Evolutionary conservation across 2,888 invertebrate species (phyloP), one percentile per base, ranked within the genome.

Genomic region (Meloe dianella): DNA sequence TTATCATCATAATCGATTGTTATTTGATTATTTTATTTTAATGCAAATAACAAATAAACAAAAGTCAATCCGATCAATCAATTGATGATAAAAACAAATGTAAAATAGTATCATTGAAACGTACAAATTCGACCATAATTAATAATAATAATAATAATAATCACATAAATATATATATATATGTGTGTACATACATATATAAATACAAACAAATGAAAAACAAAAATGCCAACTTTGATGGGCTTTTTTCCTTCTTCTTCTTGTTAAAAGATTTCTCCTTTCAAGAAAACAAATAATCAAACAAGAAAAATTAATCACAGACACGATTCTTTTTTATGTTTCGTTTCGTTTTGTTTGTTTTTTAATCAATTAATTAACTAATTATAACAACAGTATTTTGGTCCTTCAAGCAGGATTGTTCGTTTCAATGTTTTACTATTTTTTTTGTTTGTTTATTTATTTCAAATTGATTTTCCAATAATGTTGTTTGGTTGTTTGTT

Each of bases 401-500:
- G 32, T 32, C 32, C 29, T 29, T 29, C 29, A 6, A 29, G 29
- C 29, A 5, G 29, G n/a, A 38, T 38, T 38, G 38, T 38, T n/a
- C 38, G 38, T 38, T n/a, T 38, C 38, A 38, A n/a, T 32, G 32
- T 38, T 38, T 17, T 38, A 38, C 38, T 38, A 56, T 56, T 56
- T 56, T 56, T 22, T 22, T 20, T n/a, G 4, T 14, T 17, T 56
- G 17, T 27, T 27, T 54, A 1, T 24, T 24, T 22, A 20, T n/a
- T 7, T 17, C 47, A n/a, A n/a, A 24, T 20, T 56, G 14, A 24
- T 30, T 29, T 27, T 27, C 12, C 30, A 30, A 57, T 29, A 4
- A 9, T 24, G 10, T 3, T 61, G 9, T 54, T 17, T 14, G n/a
- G n/a, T 59, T 59, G 3, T 59, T 65, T 30, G 64, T 24, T 58